These are phyloP conservation scores for Leptobrachium ailaonicum DNA, from an alignment of 2,113 vertebrate species.

Conservation along the genomic window DNA sequence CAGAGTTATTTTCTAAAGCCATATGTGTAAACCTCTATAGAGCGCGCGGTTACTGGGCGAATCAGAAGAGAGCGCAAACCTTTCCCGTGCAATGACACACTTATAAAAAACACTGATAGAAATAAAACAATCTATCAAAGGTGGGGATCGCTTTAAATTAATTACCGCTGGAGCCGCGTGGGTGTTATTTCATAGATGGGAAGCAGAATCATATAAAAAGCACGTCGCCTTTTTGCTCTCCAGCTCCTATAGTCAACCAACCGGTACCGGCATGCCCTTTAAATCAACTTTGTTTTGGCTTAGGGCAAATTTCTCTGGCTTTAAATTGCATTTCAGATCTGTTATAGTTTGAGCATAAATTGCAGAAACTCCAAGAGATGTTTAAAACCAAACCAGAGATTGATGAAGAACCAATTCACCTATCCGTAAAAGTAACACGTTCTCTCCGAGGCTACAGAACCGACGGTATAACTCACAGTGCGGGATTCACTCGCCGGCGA, in stretches of 20 bases:
- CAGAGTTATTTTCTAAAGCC: too few species aligned
- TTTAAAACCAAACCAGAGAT: neutral
- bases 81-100: too few species aligned
- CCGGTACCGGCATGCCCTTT: neutral
- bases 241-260: neutral
- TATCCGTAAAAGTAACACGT: neutral
- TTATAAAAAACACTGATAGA: too few species aligned
- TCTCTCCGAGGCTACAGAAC: neutral
- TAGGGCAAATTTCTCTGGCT: slow-evolving; percentile 1
- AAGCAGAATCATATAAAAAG: neutral
- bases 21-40: too few species aligned
- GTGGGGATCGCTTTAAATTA: too few species aligned
- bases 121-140: too few species aligned
- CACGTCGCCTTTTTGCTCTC: neutral
- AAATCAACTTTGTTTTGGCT: neutral
- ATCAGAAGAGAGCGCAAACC: too few species aligned
- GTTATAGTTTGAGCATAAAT: neutral
- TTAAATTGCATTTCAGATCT: slow-evolving; percentile 3
- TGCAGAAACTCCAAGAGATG: neutral
- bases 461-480: neutral
- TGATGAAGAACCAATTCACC: neutral
- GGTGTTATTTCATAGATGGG: neutral
- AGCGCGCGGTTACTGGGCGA: too few species aligned
- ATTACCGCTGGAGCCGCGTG: too few species aligned
- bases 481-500: too few species aligned